Percentiles rank a stretch among this genome's conserved stretches.
phyloP scores from a whole-genome alignment of 2,888 invertebrate species.

The Chamaedrilus cognettii region DNA sequence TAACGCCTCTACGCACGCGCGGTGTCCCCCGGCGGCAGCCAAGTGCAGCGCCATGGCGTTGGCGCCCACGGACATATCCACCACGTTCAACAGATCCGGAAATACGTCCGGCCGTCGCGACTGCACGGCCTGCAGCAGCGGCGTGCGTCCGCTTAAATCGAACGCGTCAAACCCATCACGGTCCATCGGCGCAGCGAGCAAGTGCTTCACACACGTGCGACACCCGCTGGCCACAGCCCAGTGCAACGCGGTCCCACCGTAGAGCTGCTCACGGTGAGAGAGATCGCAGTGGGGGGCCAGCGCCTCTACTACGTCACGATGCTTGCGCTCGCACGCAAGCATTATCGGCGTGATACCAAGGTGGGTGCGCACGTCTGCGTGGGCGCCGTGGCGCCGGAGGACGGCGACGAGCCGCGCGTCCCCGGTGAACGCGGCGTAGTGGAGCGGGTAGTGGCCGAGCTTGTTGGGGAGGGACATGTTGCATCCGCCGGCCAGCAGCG shows the following conservation, averaged over 20 bases:
- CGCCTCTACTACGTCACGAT: constrained; percentile 16
- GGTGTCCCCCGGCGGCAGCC: constrained; percentile 13
- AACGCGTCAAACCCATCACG: background rate
- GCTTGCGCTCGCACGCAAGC: constrained; percentile 26
- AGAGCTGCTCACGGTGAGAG: constrained; percentile 17
- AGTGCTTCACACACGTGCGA: constrained; percentile 14
- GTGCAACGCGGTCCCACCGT: constrained; percentile 26
- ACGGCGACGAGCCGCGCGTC: constrained; percentile 14
- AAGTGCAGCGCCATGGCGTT: constrained; percentile 18
- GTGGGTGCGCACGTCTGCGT: constrained; percentile 22
- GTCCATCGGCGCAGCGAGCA: constrained; percentile 5
- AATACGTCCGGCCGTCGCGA: constrained; percentile 17
- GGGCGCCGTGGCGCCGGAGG: constrained; percentile 17
- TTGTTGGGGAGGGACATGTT: constrained; percentile 21
- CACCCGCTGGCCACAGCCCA: constrained; percentile 28
- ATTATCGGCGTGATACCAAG: constrained; percentile 25
- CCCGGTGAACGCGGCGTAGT: constrained; percentile 26
- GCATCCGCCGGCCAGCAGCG: constrained; percentile 11
- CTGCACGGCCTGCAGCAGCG: constrained; percentile 22
- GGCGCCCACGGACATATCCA: background rate
- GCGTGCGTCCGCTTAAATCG: constrained; percentile 21
- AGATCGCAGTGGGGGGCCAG: constrained; percentile 17
- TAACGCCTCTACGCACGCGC: constrained; percentile 11
- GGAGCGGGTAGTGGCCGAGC: constrained; percentile 27
- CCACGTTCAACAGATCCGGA: background rate